Evolutionary conservation across 2,888 invertebrate species (phyloP).

Genomic region (Rotaria socialis): DNA sequence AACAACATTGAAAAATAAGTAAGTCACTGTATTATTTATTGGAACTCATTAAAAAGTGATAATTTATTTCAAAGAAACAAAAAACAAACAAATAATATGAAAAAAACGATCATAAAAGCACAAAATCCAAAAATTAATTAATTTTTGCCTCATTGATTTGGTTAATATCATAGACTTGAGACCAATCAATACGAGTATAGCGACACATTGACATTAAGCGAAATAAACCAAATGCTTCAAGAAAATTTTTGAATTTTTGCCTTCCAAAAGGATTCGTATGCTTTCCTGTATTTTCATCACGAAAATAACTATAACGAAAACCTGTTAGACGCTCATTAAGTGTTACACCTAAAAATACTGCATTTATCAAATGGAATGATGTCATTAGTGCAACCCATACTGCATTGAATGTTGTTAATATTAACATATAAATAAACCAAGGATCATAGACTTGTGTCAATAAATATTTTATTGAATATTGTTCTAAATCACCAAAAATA

Average conservation of each 20-base stretch:
- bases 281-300: neutral
- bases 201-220: neutral
- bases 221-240: constrained; percentile 19
- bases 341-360: neutral
- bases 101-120: neutral
- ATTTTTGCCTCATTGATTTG: neutral
- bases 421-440: neutral
- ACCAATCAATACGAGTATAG: neutral
- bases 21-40: too few relatives aligned
- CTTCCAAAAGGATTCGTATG: neutral
- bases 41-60: too few relatives aligned
- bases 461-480: neutral
- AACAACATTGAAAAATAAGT: too few relatives aligned
- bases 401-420: neutral
- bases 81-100: neutral
- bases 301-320: constrained; percentile 25
- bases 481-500: neutral
- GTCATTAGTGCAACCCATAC: constrained; percentile 8
- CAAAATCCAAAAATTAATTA: neutral
- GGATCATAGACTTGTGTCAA: neutral
- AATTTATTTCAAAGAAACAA: too few relatives aligned
- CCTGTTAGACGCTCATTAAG: neutral
- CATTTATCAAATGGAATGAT: neutral
- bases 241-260: neutral
- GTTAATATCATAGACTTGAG: neutral